Conservation (phyloP, 2,888 invertebrate genomes). For the Agrotis exclamationis region DNA sequence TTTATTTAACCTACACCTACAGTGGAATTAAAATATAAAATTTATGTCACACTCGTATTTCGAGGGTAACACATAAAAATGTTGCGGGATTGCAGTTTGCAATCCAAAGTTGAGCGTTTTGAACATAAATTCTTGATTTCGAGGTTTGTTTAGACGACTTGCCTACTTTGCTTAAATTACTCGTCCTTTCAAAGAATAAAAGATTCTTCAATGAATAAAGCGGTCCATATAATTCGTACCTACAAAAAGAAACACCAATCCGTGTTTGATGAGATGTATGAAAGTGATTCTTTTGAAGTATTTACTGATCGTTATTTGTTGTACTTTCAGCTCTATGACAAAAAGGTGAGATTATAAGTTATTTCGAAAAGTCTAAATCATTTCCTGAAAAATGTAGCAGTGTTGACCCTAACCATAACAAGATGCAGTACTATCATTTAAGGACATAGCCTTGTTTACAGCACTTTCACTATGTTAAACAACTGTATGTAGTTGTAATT, state of each 20-base stretch:
- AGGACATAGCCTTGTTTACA: too few species aligned
- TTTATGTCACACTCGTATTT: slow-evolving; percentile 35
- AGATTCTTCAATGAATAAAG: background rate
- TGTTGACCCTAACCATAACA: background rate
- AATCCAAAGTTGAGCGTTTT: slow-evolving; percentile 65
- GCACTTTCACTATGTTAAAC: too few species aligned
- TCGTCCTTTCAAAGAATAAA: background rate
- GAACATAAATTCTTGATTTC: slow-evolving; percentile 66
- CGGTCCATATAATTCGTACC: background rate
- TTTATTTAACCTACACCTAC: slow-evolving; percentile 30
- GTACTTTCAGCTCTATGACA: background rate
- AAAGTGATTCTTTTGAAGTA: background rate
- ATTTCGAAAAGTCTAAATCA: background rate
- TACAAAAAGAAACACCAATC: background rate
- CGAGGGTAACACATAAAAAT: slow-evolving; percentile 53
- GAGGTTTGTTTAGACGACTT: slow-evolving; percentile 38
- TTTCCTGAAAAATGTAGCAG: background rate
- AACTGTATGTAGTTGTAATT: too few species aligned
- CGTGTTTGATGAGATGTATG: background rate
- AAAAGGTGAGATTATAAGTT: background rate
- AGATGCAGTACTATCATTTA: background rate
- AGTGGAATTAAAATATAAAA: slow-evolving; percentile 57
- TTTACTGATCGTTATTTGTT: background rate
- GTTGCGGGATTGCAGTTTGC: slow-evolving; percentile 56
- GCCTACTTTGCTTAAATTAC: slow-evolving; percentile 15